These are phyloP conservation scores for Syngnathoides biaculeatus DNA, from an alignment of 2,113 vertebrate genomes.

Conservation along the genomic window DNA sequence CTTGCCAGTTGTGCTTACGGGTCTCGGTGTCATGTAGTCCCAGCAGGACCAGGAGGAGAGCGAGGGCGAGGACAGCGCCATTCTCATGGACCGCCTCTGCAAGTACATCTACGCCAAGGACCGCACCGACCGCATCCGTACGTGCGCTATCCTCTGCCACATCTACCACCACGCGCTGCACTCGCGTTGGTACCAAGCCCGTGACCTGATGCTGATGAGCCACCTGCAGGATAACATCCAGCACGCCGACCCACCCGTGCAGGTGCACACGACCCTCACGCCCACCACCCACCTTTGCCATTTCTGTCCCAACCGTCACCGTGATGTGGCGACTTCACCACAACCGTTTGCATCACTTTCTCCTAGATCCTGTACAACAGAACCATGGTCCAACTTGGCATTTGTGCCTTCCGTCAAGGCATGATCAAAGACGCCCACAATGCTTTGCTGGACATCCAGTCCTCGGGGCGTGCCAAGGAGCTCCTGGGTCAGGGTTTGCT, in stretches of 20 bases:
- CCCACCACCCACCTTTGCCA: fast-evolving
- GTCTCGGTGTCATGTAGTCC: slow-evolving; percentile 61
- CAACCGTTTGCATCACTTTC: neutral
- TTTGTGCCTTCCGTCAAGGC: slow-evolving; percentile 90
- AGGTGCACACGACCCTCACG: slow-evolving; percentile 69
- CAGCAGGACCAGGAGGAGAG: slow-evolving; percentile 88
- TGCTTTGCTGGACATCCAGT: slow-evolving; percentile 88
- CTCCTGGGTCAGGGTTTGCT: slow-evolving; percentile 88
- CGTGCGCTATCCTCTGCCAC: slow-evolving; percentile 89
- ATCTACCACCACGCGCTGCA: slow-evolving; percentile 92
- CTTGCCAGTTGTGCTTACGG: neutral
- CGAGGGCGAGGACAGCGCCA: slow-evolving; percentile 82
- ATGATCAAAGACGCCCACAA: slow-evolving; percentile 93
- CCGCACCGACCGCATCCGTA: slow-evolving; percentile 86
- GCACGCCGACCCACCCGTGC: slow-evolving; percentile 87
- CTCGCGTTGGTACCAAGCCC: slow-evolving; percentile 89
- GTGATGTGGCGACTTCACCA: neutral
- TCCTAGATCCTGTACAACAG: slow-evolving; percentile 89
- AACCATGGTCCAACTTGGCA: slow-evolving; percentile 91
- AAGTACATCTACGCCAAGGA: slow-evolving; percentile 91
- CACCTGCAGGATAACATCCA: slow-evolving; percentile 94
- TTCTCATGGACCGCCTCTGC: slow-evolving; percentile 87
- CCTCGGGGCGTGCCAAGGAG: slow-evolving; percentile 87
- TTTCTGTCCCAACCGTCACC: neutral
- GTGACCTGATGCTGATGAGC: slow-evolving; percentile 92